phyloP scores from a whole-genome alignment of 2,888 invertebrate genomes.

The Agrochola circellaris region DNA sequence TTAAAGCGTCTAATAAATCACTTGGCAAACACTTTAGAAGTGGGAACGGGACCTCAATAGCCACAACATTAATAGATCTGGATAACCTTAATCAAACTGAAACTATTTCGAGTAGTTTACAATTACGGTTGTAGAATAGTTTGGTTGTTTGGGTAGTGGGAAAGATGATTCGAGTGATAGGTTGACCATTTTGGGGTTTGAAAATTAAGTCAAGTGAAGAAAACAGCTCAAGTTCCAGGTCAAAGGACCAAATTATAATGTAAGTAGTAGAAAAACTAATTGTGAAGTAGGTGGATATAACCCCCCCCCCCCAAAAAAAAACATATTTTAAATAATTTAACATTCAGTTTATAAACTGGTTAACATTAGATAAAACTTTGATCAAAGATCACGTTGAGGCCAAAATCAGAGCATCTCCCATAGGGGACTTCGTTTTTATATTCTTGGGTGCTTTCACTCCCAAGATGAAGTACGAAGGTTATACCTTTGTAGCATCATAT shows the following conservation, averaged over 20 bases:
- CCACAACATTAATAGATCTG: constrained; percentile 41
- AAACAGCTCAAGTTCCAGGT: constrained; percentile 9
- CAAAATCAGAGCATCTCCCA: background rate
- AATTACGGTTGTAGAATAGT: constrained; percentile 37
- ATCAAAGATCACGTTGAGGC: background rate
- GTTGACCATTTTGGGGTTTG: constrained; percentile 22
- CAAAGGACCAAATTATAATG: background rate
- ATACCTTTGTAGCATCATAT: constrained; percentile 2
- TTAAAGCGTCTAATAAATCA: constrained; percentile 60
- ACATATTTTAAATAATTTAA: background rate
- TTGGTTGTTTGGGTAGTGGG: constrained; percentile 1
- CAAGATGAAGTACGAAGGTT: background rate
- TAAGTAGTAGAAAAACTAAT: background rate
- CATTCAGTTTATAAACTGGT: background rate
- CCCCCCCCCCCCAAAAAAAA: too few relatives aligned
- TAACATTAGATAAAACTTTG: background rate
- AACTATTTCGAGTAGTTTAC: constrained; percentile 47
- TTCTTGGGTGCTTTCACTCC: background rate
- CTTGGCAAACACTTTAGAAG: constrained; percentile 48
- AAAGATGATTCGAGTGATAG: constrained; percentile 32
- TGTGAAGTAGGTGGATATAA: too few relatives aligned
- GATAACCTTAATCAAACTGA: constrained; percentile 55
- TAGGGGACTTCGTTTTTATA: background rate
- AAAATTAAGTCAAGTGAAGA: constrained; percentile 2
- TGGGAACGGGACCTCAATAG: constrained; percentile 32